phyloP scores from a whole-genome alignment of 1,140 invertebrate genomes.

The Ostrea denselamellosa region DNA sequence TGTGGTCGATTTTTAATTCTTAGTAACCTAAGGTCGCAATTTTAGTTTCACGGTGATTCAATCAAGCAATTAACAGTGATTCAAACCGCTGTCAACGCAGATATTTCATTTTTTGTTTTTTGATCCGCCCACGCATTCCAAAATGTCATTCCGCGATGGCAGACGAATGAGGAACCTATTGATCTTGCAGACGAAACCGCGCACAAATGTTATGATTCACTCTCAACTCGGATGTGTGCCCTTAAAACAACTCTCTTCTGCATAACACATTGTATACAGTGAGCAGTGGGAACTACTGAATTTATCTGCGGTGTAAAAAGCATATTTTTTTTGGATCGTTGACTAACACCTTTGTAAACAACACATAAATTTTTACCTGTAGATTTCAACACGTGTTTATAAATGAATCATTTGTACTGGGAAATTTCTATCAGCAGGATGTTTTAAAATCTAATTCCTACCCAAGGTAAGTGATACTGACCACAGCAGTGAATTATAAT shows the following conservation, averaged over 20 bases:
- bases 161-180: neutral
- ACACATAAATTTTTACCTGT: neutral
- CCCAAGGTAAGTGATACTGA: neutral
- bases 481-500: too few species aligned
- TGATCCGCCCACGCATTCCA: neutral
- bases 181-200: conserved; percentile 23
- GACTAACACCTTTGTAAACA: conserved; percentile 27
- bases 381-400: conserved; percentile 5
- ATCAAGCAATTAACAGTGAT: too few species aligned
- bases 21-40: too few species aligned
- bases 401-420: conserved; percentile 25
- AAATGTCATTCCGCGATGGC: conserved; percentile 22
- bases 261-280: neutral
- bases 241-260: conserved; percentile 15
- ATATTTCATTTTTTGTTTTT: neutral
- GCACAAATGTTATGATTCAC: conserved; percentile 32
- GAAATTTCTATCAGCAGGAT: neutral
- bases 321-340: conserved; percentile 8
- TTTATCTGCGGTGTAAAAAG: neutral
- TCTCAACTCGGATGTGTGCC: conserved; percentile 7
- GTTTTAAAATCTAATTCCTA: neutral
- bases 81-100: too few species aligned
- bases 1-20: too few species aligned
- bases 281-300: neutral
- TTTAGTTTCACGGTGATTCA: too few species aligned